Conservation (phyloP, 2,888 invertebrate species). For the Morpho achilles region DNA sequence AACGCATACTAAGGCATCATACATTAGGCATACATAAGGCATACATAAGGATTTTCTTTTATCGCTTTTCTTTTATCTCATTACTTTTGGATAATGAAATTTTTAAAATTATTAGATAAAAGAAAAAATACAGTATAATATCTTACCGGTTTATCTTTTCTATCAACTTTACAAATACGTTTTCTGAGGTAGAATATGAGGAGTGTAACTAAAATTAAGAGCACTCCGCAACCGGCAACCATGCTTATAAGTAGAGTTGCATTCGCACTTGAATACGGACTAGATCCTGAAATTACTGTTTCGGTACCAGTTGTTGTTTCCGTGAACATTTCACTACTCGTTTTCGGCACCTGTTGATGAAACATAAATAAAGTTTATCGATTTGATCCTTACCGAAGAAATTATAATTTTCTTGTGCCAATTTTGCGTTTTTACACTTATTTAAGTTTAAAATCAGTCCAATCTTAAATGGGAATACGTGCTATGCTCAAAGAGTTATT, state of each 20-base stretch:
- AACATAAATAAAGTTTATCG: not conserved
- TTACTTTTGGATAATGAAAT: too few species aligned
- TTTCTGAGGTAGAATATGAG: conserved; percentile 55
- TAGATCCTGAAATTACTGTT: conserved; percentile 38
- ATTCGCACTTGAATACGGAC: conserved; percentile 42
- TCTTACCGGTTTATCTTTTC: conserved; percentile 67
- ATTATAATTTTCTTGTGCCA: too few species aligned
- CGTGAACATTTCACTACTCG: conserved; percentile 44
- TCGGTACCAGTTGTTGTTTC: conserved; percentile 47
- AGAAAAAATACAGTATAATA: not conserved
- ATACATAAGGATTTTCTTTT: too few species aligned
- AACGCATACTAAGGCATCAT: conserved; percentile 25
- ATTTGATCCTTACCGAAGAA: not conserved
- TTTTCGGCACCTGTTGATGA: conserved; percentile 47
- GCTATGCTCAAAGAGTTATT: too few species aligned
- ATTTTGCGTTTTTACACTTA: too few species aligned
- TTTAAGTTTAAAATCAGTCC: too few species aligned
- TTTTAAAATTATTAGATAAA: not conserved
- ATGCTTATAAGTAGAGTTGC: conserved; percentile 38
- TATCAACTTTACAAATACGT: conserved; percentile 56
- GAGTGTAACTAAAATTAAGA: conserved; percentile 45
- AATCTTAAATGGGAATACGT: too few species aligned
- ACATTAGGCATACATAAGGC: too few species aligned
- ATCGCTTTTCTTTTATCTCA: too few species aligned
- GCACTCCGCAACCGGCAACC: conserved; percentile 42